These are phyloP conservation scores for Puntigrus tetrazona DNA, from an alignment of 2,113 vertebrate genomes.

Conservation along the genomic window DNA sequence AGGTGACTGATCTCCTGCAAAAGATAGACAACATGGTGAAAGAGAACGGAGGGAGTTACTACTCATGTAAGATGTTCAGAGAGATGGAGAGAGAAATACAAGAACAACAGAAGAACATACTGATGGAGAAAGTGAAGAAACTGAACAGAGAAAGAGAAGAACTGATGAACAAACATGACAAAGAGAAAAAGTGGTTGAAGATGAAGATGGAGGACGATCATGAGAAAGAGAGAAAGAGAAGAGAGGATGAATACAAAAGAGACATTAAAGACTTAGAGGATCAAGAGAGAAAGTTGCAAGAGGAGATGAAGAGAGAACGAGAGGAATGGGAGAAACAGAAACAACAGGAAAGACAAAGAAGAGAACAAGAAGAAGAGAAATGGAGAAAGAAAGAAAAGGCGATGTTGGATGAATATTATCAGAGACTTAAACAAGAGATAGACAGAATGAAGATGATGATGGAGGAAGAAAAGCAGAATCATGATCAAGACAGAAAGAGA, in stretches of 20 bases:
- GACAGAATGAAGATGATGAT: not conserved
- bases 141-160: not conserved
- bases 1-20: constrained; percentile 2
- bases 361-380: not conserved
- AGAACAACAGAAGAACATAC: not conserved
- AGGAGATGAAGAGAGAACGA: not conserved
- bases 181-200: not conserved
- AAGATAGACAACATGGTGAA: constrained; percentile 15
- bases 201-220: not conserved
- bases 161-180: not conserved
- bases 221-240: not conserved
- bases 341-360: not conserved
- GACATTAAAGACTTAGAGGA: not conserved
- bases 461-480: not conserved
- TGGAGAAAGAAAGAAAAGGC: not conserved
- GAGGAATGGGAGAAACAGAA: not conserved
- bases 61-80: constrained; percentile 16
- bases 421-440: not conserved
- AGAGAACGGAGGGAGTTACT: not conserved
- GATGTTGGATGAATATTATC: not conserved
- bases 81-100: not conserved
- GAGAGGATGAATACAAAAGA: not conserved
- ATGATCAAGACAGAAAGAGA: not conserved
- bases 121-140: not conserved
- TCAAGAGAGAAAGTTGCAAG: not conserved